Conservation (phyloP, 2,797 vertebrate species). For the Dromococcyx pavoninus region DNA sequence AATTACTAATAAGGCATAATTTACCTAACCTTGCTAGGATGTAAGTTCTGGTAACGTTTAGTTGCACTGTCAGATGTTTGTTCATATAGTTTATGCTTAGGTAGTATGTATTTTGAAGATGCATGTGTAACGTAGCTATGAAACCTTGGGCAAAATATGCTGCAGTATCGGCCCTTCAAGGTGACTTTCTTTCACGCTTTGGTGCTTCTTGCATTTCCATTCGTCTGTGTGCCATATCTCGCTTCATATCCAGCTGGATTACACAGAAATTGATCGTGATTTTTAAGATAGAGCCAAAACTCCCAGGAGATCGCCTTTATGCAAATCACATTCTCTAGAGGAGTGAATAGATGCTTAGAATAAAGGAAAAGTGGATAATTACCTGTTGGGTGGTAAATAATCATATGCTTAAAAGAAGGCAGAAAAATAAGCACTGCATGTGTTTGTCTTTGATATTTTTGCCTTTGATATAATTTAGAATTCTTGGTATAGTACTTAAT, state of each 20-base stretch:
- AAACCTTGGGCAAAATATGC: slow-evolving; percentile 39
- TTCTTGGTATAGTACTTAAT: slow-evolving; percentile 17
- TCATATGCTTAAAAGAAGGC: slow-evolving; percentile 50
- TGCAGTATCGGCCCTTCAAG: slow-evolving; percentile 53
- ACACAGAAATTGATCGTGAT: slow-evolving; percentile 64
- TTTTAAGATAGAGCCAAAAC: slow-evolving; percentile 59
- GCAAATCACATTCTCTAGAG: slow-evolving; percentile 37
- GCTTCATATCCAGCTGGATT: slow-evolving; percentile 64
- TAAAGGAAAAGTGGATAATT: slow-evolving; percentile 71
- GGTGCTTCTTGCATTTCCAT: slow-evolving; percentile 56
- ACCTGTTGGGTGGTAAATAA: slow-evolving; percentile 67
- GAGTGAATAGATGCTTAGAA: slow-evolving; percentile 59
- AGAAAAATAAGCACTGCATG: slow-evolving; percentile 43
- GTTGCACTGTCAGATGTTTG: neutral
- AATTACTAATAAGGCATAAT: neutral
- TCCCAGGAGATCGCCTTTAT: slow-evolving; percentile 61
- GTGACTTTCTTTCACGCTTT: slow-evolving; percentile 73
- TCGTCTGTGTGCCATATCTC: slow-evolving; percentile 5
- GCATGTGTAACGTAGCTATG: neutral
- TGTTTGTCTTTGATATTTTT: slow-evolving; percentile 48
- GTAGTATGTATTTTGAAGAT: neutral
- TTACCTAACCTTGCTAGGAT: neutral
- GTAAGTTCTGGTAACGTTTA: neutral
- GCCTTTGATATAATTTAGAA: slow-evolving; percentile 48
- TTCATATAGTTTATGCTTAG: neutral